Conservation (phyloP, 2,888 invertebrate genomes). For the Mechanitis messenoides region DNA sequence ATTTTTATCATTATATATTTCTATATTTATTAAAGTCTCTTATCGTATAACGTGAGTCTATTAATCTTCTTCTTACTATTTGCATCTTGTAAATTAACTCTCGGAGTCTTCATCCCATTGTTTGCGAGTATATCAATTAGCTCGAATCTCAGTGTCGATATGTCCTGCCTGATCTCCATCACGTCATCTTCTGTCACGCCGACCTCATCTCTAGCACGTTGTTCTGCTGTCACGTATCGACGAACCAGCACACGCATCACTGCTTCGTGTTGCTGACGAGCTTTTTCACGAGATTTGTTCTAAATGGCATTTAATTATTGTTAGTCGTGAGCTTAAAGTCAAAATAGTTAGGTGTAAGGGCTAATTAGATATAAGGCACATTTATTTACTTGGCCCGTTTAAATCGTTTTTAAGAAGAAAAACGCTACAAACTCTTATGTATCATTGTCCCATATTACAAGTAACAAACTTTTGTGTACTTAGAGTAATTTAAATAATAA, state of each 20-base stretch:
- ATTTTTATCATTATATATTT: too few species aligned
- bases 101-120: constrained; percentile 92
- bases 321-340: too few species aligned
- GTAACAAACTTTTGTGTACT: too few species aligned
- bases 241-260: constrained; percentile 93
- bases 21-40: too few species aligned
- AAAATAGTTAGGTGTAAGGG: too few species aligned
- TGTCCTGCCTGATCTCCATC: constrained; percentile 98
- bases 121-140: constrained; percentile 92
- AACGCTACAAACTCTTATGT: too few species aligned
- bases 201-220: constrained; percentile 90
- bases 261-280: constrained; percentile 83
- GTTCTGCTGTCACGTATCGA: constrained; percentile 93
- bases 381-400: too few species aligned
- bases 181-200: constrained; percentile 98
- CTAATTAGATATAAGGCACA: too few species aligned
- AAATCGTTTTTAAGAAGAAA: too few species aligned
- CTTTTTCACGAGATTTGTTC: constrained; percentile 85
- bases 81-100: constrained; percentile 80
- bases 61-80: constrained; percentile 61
- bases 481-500: too few species aligned
- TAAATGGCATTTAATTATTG: constrained; percentile 38
- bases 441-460: too few species aligned
- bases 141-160: constrained; percentile 95
- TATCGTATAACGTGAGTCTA: neutral